These are phyloP conservation scores for Abramis brama DNA, from an alignment of 2,113 vertebrate genomes.

Conservation along the genomic window DNA sequence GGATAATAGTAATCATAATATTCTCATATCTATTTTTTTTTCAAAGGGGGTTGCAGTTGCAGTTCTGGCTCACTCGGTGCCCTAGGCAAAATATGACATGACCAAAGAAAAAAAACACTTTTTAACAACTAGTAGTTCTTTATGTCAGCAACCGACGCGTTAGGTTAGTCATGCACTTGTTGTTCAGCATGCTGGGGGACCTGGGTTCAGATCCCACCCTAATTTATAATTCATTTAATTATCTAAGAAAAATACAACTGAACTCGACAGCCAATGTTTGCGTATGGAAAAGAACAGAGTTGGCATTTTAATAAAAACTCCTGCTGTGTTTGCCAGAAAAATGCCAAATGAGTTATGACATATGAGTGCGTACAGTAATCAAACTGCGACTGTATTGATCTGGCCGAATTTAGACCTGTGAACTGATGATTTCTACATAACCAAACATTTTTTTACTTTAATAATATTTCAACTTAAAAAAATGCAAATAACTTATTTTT, in stretches of 20 bases:
- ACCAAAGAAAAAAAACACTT: too few relatives aligned
- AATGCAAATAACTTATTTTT: not conserved
- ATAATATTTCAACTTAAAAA: not conserved
- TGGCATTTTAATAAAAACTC: not conserved
- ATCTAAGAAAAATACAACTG: not conserved
- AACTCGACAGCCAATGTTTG: not conserved
- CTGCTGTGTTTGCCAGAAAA: not conserved
- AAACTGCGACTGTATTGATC: not conserved
- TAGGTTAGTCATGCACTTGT: not conserved
- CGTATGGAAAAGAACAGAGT: not conserved
- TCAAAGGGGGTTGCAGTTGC: too few relatives aligned
- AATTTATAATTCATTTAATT: conserved; percentile 17
- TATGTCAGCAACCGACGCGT: not conserved
- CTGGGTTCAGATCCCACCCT: not conserved
- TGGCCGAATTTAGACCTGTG: not conserved
- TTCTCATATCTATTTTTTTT: too few relatives aligned
- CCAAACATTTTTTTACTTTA: not conserved
- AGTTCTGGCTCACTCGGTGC: too few relatives aligned
- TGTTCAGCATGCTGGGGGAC: not conserved
- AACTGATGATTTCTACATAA: not conserved
- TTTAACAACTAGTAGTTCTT: too few relatives aligned
- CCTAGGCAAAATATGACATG: too few relatives aligned
- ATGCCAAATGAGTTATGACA: not conserved
- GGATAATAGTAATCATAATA: not conserved
- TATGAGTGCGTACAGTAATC: too few relatives aligned